Percentiles rank a stretch among this genome's conserved stretches.
Conservation (phyloP, 2,888 invertebrate species). For the Gymnocheta viridis region DNA sequence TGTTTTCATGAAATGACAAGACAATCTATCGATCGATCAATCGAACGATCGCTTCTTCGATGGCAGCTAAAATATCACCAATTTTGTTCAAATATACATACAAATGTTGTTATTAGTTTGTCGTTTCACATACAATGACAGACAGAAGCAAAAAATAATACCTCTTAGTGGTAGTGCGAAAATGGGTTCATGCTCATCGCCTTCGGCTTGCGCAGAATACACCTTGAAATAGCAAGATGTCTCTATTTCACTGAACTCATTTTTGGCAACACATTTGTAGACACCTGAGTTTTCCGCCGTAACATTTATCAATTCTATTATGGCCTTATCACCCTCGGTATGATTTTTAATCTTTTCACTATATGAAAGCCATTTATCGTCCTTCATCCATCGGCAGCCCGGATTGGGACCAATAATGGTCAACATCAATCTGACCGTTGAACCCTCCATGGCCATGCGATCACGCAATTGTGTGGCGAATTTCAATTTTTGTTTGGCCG, state of each 20-base stretch:
- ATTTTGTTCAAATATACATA: constrained; percentile 8
- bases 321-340: constrained; percentile 87
- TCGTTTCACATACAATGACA: constrained; percentile 40
- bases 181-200: constrained; percentile 81
- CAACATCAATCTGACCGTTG: constrained; percentile 89
- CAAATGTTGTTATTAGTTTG: neutral
- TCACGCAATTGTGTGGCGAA: constrained; percentile 91
- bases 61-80: neutral
- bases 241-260: constrained; percentile 87
- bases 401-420: constrained; percentile 89
- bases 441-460: constrained; percentile 88
- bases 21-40: neutral
- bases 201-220: constrained; percentile 79
- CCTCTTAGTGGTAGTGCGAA: constrained; percentile 85
- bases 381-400: constrained; percentile 89
- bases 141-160: constrained; percentile 81
- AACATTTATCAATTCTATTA: constrained; percentile 88
- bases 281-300: constrained; percentile 88
- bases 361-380: constrained; percentile 85
- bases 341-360: constrained; percentile 85
- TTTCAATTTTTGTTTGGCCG: constrained; percentile 80
- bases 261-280: constrained; percentile 90
- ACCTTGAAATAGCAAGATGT: constrained; percentile 87
- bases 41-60: neutral
- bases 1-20: constrained; percentile 36